Evolutionary conservation across 2,113 vertebrate species (phyloP).

Genomic region (Lepisosteus oculatus): DNA sequence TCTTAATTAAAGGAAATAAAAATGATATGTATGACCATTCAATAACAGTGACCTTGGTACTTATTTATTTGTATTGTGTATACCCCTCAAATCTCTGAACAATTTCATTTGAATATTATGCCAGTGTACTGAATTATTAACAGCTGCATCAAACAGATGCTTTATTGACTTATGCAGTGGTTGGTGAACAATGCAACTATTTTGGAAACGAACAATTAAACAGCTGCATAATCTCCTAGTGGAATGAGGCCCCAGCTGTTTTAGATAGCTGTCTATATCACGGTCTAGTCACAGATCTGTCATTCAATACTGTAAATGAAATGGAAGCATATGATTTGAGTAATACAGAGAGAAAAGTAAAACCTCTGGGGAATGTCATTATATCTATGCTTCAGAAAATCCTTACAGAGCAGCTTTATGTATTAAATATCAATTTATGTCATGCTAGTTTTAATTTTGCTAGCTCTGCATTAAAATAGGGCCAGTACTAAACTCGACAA

Average conservation of each 20-base stretch:
- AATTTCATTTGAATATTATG: too few relatives aligned
- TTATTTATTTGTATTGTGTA: too few relatives aligned
- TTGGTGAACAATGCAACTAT: slow-evolving; percentile 15
- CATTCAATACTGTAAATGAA: slow-evolving; percentile 12
- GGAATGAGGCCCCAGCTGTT: slow-evolving; percentile 1
- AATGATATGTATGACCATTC: too few relatives aligned
- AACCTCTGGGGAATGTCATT: neutral
- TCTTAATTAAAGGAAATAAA: too few relatives aligned
- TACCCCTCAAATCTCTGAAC: too few relatives aligned
- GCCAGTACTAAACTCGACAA: too few relatives aligned
- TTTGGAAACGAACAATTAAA: slow-evolving; percentile 23
- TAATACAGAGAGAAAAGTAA: slow-evolving; percentile 1
- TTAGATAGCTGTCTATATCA: neutral
- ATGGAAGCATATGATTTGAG: slow-evolving; percentile 10
- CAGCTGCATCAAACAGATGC: slow-evolving; percentile 18
- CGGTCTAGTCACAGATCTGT: neutral
- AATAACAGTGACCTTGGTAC: too few relatives aligned
- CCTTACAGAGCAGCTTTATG: neutral
- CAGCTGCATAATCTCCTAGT: slow-evolving; percentile 15
- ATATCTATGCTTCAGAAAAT: neutral
- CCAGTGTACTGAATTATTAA: neutral
- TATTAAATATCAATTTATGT: slow-evolving; percentile 4
- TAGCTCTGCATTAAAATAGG: too few relatives aligned
- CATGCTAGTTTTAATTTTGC: neutral
- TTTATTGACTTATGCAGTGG: neutral